Percentiles rank a stretch among this genome's conserved stretches.
phyloP scores from a whole-genome alignment of 1,140 invertebrate genomes.

The Caerostris extrusa region DNA sequence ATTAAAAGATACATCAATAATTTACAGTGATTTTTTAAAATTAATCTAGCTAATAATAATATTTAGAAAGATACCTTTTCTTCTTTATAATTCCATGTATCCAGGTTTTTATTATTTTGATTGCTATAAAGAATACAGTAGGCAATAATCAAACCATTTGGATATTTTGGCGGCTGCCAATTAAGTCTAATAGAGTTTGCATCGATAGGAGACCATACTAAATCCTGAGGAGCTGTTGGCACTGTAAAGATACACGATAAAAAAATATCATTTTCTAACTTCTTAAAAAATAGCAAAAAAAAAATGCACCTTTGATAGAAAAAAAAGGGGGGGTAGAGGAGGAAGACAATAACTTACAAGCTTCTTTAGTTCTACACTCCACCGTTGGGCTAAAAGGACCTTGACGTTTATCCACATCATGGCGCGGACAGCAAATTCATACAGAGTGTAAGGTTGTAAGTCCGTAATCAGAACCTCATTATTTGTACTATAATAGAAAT shows the following conservation, averaged over 20 bases:
- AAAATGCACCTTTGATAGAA: neutral
- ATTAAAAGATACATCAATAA: no score
- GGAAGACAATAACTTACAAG: slow-evolving; percentile 80
- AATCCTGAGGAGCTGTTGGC: slow-evolving; percentile 83
- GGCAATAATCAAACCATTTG: slow-evolving; percentile 83
- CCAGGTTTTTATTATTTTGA: slow-evolving; percentile 81
- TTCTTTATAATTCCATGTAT: slow-evolving; percentile 80
- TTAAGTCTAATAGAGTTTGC: slow-evolving; percentile 82
- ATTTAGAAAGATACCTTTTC: slow-evolving; percentile 80
- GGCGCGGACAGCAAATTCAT: slow-evolving; percentile 85
- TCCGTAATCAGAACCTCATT: slow-evolving; percentile 82
- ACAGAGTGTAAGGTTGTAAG: slow-evolving; percentile 85
- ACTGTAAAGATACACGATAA: slow-evolving; percentile 80
- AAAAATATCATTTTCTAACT: neutral
- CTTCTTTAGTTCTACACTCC: slow-evolving; percentile 84
- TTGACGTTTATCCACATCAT: slow-evolving; percentile 81
- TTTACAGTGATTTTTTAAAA: no score
- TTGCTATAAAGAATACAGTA: slow-evolving; percentile 82
- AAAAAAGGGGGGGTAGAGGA: neutral
- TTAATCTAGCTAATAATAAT: no score
- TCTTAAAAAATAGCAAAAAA: neutral
- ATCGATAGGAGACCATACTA: slow-evolving; percentile 83
- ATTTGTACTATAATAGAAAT: slow-evolving; percentile 81
- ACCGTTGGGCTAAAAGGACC: slow-evolving; percentile 83
- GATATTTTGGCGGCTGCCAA: slow-evolving; percentile 83